Percentiles rank a stretch among this genome's conserved stretches.
These are phyloP conservation scores for Melierax canorus DNA, from an alignment of 2,113 vertebrate genomes.

Conservation along the genomic window DNA sequence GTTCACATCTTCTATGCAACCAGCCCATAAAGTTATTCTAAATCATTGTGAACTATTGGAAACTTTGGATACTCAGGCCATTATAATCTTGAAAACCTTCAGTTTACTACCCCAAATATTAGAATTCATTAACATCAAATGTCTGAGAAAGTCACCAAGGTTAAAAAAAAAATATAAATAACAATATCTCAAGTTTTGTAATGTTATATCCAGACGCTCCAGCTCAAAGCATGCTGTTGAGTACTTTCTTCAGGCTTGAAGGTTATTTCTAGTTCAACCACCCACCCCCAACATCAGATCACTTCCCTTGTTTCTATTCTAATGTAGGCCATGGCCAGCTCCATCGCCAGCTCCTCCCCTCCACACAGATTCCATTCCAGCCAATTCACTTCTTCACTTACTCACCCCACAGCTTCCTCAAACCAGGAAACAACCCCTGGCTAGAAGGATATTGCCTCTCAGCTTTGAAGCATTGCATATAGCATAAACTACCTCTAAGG, in stretches of 20 bases:
- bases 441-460: background rate
- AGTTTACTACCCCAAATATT: background rate
- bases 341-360: background rate
- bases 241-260: background rate
- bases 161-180: background rate
- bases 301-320: slow-evolving; percentile 5
- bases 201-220: background rate
- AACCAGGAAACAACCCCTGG: background rate
- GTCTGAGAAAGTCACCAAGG: background rate
- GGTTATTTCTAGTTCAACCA: slow-evolving; percentile 8
- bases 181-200: background rate
- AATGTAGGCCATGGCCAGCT: background rate
- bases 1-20: background rate
- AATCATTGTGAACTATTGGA: background rate
- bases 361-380: background rate
- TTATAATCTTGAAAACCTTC: background rate
- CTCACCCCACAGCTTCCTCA: background rate
- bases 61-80: background rate
- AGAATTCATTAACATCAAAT: background rate
- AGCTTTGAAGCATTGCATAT: background rate
- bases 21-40: background rate
- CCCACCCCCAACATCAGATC: background rate
- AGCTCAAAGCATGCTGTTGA: background rate
- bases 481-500: background rate
- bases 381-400: background rate